A percentile compares a stretch with the other conserved stretches of the same genome.
These are phyloP conservation scores for Plestiodon gilberti DNA, from an alignment of 2,113 vertebrate genomes.

Conservation along the genomic window DNA sequence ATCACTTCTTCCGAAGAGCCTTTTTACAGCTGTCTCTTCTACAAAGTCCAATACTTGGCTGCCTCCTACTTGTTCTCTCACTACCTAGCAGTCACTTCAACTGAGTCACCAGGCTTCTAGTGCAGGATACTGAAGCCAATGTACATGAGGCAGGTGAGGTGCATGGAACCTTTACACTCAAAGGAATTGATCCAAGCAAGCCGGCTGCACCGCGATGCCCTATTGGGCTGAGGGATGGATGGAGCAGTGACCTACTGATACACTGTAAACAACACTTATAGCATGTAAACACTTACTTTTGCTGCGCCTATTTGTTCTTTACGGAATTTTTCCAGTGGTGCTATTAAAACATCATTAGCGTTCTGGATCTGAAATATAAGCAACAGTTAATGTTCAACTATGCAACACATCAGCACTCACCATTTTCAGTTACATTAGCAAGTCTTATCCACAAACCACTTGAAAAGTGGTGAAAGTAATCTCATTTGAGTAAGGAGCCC, in stretches of 20 bases:
- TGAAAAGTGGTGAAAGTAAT: constrained; percentile 26
- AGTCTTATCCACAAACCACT: not conserved
- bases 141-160: not conserved
- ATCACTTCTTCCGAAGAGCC: too few species aligned
- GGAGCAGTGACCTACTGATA: constrained; percentile 10
- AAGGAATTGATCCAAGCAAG: not conserved
- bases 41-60: not conserved
- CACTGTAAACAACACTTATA: not conserved
- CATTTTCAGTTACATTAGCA: constrained; percentile 2
- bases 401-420: constrained; percentile 39
- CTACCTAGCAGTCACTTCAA: not conserved
- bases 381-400: constrained; percentile 45
- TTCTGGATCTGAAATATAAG: constrained; percentile 93
- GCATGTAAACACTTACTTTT: constrained; percentile 85
- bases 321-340: constrained; percentile 94
- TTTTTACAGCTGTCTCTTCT: not conserved
- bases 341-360: constrained; percentile 95
- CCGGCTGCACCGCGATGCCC: not conserved
- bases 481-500: not conserved
- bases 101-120: not conserved
- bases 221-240: not conserved
- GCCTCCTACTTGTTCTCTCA: not conserved
- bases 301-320: constrained; percentile 98
- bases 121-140: not conserved
- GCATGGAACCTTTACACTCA: not conserved